Conservation (phyloP, 2,113 vertebrate species). For the Labrus mixtus region DNA sequence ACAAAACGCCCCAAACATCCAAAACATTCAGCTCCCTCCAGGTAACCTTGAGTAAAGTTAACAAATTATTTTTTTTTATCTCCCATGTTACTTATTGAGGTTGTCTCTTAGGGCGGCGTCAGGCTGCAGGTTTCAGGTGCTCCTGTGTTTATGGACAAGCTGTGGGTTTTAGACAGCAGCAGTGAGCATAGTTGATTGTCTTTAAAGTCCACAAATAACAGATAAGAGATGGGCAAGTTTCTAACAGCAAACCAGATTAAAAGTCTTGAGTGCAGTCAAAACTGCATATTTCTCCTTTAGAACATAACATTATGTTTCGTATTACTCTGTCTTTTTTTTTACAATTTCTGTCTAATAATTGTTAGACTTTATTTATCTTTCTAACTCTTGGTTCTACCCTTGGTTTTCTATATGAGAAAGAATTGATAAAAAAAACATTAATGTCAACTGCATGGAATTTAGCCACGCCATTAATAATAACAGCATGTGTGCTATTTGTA, state of each 20-base stretch:
- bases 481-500: no score
- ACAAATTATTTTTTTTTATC: background rate
- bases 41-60: constrained; percentile 78
- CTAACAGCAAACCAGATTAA: constrained; percentile 4
- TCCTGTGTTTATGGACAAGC: background rate
- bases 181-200: background rate
- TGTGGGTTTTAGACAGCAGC: background rate
- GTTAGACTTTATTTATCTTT: no score
- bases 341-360: no score
- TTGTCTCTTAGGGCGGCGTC: background rate
- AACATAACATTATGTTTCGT: no score
- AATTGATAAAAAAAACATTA: no score
- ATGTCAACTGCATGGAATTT: no score
- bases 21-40: constrained; percentile 95
- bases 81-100: background rate
- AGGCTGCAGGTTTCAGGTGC: background rate
- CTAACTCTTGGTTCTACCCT: no score
- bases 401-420: no score
- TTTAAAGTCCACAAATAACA: background rate
- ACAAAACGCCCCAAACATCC: constrained; percentile 91
- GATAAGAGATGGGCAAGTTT: constrained; percentile 24
- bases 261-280: constrained; percentile 7
- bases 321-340: no score
- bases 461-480: no score
- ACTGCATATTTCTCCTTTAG: background rate